Base-by-base conservation (phyloP, 1,140 invertebrate species). In the Anastatus disparis region DNA sequence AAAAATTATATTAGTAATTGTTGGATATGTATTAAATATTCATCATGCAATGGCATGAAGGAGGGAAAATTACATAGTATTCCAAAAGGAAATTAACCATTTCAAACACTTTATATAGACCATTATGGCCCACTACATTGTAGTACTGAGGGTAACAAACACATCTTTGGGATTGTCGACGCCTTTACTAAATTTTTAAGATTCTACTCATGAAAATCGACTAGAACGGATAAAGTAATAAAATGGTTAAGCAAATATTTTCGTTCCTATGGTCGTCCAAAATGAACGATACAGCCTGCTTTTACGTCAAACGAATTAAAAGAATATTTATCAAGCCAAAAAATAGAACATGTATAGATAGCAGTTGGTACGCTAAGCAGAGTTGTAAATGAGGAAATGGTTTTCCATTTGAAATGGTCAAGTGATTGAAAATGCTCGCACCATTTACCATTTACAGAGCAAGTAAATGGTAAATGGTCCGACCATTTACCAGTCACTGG, bases 51-150 rank as follows among this genome's bases (percentile, higher is more conserved):
- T n/a, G 63, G 74, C 12, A 70, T 66, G 31, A 15, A 26, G 2
- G 77, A 78, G 44, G 75, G 73, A 20, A 53, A 74, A 13, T 58
- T 80, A 31, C 75, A 80, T 53, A 75, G 46, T 38, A 76, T 80
- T 46, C 68, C 71, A 0, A 82, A 81, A 59, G 72, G 71, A 1
- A 61, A 71, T 13, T 17, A 42, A 55, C 79, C 77, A 9, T 79
- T 80, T 59, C 46, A 72, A 24, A 70, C 73, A 0, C 15, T 77
- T 29, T 77, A 79, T 63, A 74, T 79, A 4, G 77, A 78, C 35
- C 78, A 81, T 64, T 76, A 64, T 52, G 78, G 77, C 13, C 77
- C 74, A 3, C 20, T 79, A 20, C 69, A 73, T 2, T 4, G 10
- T n/a, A 20, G 20, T 7, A 52, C 9, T 3, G 24, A 20, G 9